Percentiles rank a stretch among this genome's conserved stretches.
These are phyloP conservation scores for Antennarius striatus DNA, from an alignment of 2,113 vertebrate species.

Conservation along the genomic window DNA sequence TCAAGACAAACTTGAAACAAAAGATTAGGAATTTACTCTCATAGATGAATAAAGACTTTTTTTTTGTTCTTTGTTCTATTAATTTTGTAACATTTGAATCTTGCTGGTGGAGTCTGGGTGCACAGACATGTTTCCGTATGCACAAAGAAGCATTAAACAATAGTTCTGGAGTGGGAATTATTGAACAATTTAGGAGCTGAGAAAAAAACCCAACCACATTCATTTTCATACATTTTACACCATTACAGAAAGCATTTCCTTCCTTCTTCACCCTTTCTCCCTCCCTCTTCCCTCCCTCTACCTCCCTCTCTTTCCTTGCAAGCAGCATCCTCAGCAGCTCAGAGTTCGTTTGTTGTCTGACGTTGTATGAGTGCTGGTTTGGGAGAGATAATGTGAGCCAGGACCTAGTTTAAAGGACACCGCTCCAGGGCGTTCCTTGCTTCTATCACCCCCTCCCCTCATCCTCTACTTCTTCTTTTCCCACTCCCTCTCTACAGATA, in stretches of 20 bases:
- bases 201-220: not conserved
- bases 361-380: constrained; percentile 75
- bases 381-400: constrained; percentile 82
- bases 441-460: constrained; percentile 34
- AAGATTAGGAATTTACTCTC: constrained; percentile 12
- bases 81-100: not conserved
- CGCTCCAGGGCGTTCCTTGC: constrained; percentile 75
- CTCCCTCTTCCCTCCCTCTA: not conserved
- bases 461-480: constrained; percentile 28
- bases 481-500: constrained; percentile 71
- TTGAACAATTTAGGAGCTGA: not conserved
- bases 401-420: constrained; percentile 83
- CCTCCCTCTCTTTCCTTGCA: constrained; percentile 38
- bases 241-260: constrained; percentile 28
- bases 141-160: constrained; percentile 6
- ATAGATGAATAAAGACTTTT: not conserved
- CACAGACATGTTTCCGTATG: no score
- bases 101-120: not conserved
- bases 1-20: constrained; percentile 20
- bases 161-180: constrained; percentile 19
- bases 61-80: no score
- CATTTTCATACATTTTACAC: constrained; percentile 24
- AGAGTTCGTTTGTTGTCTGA: constrained; percentile 74
- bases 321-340: constrained; percentile 59
- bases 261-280: not conserved